phyloP scores from a whole-genome alignment of 2,797 vertebrate species.

The Lateolabrax maculatus region DNA sequence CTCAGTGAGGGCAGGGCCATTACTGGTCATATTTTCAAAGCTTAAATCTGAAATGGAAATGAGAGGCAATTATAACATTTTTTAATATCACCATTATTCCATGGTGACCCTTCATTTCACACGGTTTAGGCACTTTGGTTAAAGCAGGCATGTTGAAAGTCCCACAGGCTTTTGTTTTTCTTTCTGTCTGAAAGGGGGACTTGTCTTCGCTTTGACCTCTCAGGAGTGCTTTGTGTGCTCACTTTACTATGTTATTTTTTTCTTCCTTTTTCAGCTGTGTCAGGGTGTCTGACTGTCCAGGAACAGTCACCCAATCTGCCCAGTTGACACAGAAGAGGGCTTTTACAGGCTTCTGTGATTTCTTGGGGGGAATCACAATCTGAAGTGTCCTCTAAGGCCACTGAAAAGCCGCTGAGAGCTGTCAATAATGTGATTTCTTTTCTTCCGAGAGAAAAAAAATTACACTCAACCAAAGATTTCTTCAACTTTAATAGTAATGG shows the following conservation, averaged over 20 bases:
- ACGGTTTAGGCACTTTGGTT: conserved; percentile 65
- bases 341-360: conserved; percentile 61
- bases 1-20: conserved; percentile 47
- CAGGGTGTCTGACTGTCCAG: conserved; percentile 69
- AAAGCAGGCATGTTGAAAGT: conserved; percentile 73
- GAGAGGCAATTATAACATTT: conserved; percentile 70
- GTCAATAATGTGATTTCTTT: conserved; percentile 76
- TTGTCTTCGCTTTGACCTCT: conserved; percentile 82
- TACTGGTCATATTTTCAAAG: conserved; percentile 61
- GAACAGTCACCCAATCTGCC: conserved; percentile 65
- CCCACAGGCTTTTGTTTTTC: conserved; percentile 72
- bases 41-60: conserved; percentile 78
- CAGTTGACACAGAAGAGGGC: conserved; percentile 63
- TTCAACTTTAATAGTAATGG: conserved; percentile 17
- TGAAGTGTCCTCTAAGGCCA: conserved; percentile 61
- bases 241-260: conserved; percentile 49
- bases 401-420: conserved; percentile 79
- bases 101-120: conserved; percentile 72
- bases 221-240: conserved; percentile 75
- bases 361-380: conserved; percentile 75
- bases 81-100: conserved; percentile 74
- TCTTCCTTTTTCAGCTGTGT: conserved; percentile 46
- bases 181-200: conserved; percentile 77
- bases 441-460: conserved; percentile 12
- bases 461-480: conserved; percentile 21